Evolutionary conservation across 2,888 invertebrate species (phyloP), one percentile per base, ranked within the genome.

Genomic region (Drosophila vallismaia): DNA sequence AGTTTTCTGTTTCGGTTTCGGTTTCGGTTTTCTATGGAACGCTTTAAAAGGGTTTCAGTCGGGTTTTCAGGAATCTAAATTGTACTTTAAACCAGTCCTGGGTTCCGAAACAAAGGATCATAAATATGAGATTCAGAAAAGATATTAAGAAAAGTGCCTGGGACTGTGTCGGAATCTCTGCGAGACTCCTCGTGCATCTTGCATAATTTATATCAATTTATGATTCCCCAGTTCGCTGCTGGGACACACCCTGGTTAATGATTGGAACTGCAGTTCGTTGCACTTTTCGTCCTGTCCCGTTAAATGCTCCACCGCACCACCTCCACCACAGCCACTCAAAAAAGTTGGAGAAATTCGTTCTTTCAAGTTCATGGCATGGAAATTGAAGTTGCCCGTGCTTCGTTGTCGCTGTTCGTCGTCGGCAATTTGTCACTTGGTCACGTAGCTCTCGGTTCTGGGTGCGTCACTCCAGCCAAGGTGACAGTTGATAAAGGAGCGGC

Each of bases 371-470:
- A 80, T 73, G 67, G 75, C 75, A 69, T 68, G 64, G 64, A 79
- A 75, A 77, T 77, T 79, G 71, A 75, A 71, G 86, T 67, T 75
- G 71, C 55, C 63, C 31, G 67, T 53, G 53, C 63, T 52, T 45
- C 53, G 45, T 19, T 45, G 36, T 53, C 53, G 45, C 26, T 54
- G 36, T 64, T 9, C 5, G 40, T 64, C 53, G 53, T 38, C 45
- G 67, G 86, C 86, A 83, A 83, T 83, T 87, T 87, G 86, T 87
- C 82, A 83, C 82, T 83, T 83, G 86, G 79, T 83, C 83, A 83
- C 88, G 83, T 88, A 86, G 71, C 62, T 46, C 70, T 73, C 48
- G 40, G 74, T 57, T 67, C 52, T 68, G 50, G 52, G 69, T 53
- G 70, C 62, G 68, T 51, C 59, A 52, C 59, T 70, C 48, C 59